Base-by-base conservation (phyloP, 1,140 invertebrate genomes). In the Zaprionus inermis region DNA sequence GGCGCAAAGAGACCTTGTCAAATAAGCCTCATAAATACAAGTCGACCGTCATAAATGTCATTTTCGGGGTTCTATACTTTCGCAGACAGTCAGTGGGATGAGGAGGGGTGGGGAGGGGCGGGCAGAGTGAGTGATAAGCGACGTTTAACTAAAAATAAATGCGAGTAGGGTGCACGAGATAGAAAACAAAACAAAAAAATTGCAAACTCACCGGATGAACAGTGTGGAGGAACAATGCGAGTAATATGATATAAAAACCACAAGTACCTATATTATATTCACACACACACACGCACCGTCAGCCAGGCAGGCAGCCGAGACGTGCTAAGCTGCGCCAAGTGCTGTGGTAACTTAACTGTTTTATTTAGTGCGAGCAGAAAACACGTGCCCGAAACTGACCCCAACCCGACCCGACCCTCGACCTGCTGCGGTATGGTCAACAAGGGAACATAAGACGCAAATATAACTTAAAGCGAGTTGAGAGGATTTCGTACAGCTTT, bases 31-130 rank as follows among this genome's bases (percentile, higher is more conserved):
- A 86, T 86, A 79, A 86, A 88, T 74, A 83, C 68, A 75, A 88
- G 72, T 88, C 76, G 78, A 75, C 66, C 79, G 70, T 77, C 77
- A 78, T 88, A 83, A 83, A 78, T 89, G 84, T 74, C 68, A 72
- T 78, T 74, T 86, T 64, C 38, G 38, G 68, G 76, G 70, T 1
- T 34, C 55, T 4, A n/a, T 9, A 30, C 55, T 64, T 46, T 67
- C 49, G 68, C 61, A 61, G 52, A 57, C 46, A 18, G 36, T 14
- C 30, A 32, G 49, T 52, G 46, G 36, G 24, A 16, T 1, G 36
- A 6, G 1, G 12, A 2, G n/a, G 3, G 30, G 18, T 46, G 18
- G 20, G 4, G 7, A 24, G 5, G 22, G 16, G 30, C 18, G 30
- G 16, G 44, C n/a, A n/a, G 38, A 11, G 64, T 63, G 75, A 64